Base-by-base conservation (phyloP, 2,888 invertebrate species). In the Eustalomyia histrio region DNA sequence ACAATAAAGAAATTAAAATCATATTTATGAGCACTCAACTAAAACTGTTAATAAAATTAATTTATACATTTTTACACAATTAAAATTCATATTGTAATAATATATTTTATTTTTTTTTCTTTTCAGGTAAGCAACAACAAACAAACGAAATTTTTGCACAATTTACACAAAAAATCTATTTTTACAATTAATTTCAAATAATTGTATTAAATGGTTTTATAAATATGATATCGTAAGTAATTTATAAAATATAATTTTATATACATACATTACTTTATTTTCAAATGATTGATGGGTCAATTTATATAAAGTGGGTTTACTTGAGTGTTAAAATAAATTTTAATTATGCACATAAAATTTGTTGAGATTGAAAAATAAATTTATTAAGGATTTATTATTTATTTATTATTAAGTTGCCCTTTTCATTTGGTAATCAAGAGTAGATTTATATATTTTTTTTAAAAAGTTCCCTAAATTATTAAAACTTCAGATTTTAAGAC, bases 11-110 rank as follows among this genome's bases (percentile, higher is more conserved):
- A 52, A 35, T 71, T 76, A 50, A 64, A 71, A 39, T 35, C 7
- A 35, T 39, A 68, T 64, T 69, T 71, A 52, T 55, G 50, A 57
- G 55, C 52, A 65, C 60, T 78, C 71, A 64, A 78, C 63, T 72
- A 58, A 65, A 58, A 58, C 21, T 18, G 21, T 39, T 14, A 17
- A 55, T 53, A 17, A 12, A 35, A n/a, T 17, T 2, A 43, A 29
- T 43, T 12, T 53, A 55, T 47, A 47, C n/a, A 47, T 47, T n/a
- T n/a, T n/a, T n/a, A 5, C 8, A 10, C n/a, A 35, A 39, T 14
- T 8, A 47, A 33, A 21, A 21, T 52, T 21, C 43, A 47, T 12
- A 35, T 10, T 52, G 21, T 3, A 17, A 50, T 33, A n/a, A 52
- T 21, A 9, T 50, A 21, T 33, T 50, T 65, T 57, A 10, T 58